These are phyloP conservation scores for Tetramorium alpestre DNA, from an alignment of 1,140 invertebrate genomes.

Conservation along the genomic window DNA sequence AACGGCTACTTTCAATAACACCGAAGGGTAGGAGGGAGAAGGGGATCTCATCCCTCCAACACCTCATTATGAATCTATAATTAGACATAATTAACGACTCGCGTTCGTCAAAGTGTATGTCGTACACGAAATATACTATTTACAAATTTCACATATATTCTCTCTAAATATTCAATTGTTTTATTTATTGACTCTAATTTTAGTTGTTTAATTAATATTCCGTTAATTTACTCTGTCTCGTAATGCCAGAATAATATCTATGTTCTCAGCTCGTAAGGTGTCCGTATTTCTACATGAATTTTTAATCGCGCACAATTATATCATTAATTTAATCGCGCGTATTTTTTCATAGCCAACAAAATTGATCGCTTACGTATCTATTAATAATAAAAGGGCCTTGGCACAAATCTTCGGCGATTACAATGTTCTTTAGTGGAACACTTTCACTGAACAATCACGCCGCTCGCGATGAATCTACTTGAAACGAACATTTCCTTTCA, in stretches of 20 bases:
- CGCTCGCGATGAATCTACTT: constrained; percentile 55
- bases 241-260: neutral
- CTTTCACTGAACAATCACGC: constrained; percentile 59
- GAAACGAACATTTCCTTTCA: constrained; percentile 38
- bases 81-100: constrained; percentile 36
- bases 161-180: neutral
- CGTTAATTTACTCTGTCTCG: neutral
- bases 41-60: constrained; percentile 11
- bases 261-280: too few relatives aligned
- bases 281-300: neutral
- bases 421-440: constrained; percentile 54
- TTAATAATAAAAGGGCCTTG: constrained; percentile 43
- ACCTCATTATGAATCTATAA: constrained; percentile 36
- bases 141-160: neutral
- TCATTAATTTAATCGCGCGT: neutral
- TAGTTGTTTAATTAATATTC: constrained; percentile 12
- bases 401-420: constrained; percentile 39
- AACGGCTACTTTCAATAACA: constrained; percentile 69
- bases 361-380: neutral
- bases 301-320: neutral
- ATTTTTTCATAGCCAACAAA: neutral
- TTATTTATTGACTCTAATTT: constrained; percentile 24
- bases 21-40: neutral
- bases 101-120: neutral
- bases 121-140: neutral